Evolutionary conservation across 2,888 invertebrate genomes (phyloP).

Genomic region (Lypha dubia): DNA sequence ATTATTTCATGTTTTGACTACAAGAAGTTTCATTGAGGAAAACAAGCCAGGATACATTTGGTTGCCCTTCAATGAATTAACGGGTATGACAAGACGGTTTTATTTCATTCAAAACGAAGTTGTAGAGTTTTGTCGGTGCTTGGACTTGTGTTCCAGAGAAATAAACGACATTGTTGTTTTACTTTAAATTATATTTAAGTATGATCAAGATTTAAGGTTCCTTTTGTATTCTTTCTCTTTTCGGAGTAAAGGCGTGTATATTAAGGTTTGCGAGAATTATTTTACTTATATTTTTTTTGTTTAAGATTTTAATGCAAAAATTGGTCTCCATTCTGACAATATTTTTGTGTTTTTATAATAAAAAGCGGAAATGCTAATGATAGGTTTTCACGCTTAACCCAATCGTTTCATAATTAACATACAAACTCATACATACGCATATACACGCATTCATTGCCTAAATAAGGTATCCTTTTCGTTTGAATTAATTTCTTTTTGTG

Average conservation of each 20-base stretch:
- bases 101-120: too few species aligned
- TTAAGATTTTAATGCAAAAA: conserved; percentile 59
- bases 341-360: conserved; percentile 76
- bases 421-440: conserved; percentile 55
- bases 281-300: conserved; percentile 49
- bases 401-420: conserved; percentile 67
- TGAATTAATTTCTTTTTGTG: conserved; percentile 34
- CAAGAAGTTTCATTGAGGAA: conserved; percentile 54
- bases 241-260: conserved; percentile 7
- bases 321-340: conserved; percentile 57
- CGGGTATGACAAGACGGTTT: conserved; percentile 67
- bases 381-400: conserved; percentile 78
- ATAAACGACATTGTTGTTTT: conserved; percentile 58
- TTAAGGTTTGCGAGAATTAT: conserved; percentile 24
- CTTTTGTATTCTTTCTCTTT: conserved; percentile 19
- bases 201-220: conserved; percentile 74
- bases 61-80: conserved; percentile 54
- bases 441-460: too few species aligned
- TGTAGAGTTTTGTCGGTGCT: conserved; percentile 9
- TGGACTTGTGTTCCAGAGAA: conserved; percentile 51
- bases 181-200: conserved; percentile 81
- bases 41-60: conserved; percentile 38
- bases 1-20: conserved; percentile 60
- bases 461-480: conserved; percentile 41
- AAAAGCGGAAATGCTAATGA: conserved; percentile 84